Percentiles rank a stretch among this genome's conserved stretches.
These are phyloP conservation scores for Blomia tropicalis DNA, from an alignment of 2,888 invertebrate species.

Conservation along the genomic window DNA sequence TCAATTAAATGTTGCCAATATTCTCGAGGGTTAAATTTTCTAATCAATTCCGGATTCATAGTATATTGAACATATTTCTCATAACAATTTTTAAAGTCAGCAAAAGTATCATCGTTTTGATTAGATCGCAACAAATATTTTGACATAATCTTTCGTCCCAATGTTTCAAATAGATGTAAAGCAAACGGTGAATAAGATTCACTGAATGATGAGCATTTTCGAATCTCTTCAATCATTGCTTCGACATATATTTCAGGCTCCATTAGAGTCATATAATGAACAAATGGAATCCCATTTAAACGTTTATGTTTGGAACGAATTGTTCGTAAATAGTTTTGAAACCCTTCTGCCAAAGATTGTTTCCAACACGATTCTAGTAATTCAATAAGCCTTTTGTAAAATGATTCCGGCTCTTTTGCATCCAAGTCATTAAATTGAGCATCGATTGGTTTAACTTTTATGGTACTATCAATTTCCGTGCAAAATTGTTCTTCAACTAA, in stretches of 20 bases:
- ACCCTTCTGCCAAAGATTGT: constrained; percentile 45
- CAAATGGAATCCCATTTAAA: constrained; percentile 30
- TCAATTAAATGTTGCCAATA: constrained; percentile 27
- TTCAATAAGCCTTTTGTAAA: constrained; percentile 47
- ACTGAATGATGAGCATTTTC: constrained; percentile 21
- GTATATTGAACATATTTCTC: constrained; percentile 26
- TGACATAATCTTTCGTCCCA: constrained; percentile 53
- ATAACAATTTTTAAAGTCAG: constrained; percentile 24
- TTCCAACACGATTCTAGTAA: constrained; percentile 53
- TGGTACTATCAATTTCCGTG: constrained; percentile 49
- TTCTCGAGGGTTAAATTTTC: constrained; percentile 27
- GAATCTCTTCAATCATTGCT: constrained; percentile 35
- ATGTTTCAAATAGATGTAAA: constrained; percentile 49
- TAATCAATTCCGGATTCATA: constrained; percentile 21
- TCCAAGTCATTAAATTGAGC: constrained; percentile 27
- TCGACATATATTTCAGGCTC: constrained; percentile 38
- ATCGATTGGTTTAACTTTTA: constrained; percentile 47
- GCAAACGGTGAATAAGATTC: constrained; percentile 44
- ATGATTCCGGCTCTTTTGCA: constrained; percentile 20
- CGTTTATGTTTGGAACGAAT: constrained; percentile 45
- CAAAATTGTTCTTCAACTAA: constrained; percentile 49
- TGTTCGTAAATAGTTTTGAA: constrained; percentile 51
- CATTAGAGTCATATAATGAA: constrained; percentile 53
- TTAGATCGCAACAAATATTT: constrained; percentile 35
- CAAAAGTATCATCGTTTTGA: constrained; percentile 3